Evolutionary conservation across 2,113 vertebrate species (phyloP).

Genomic region (Osmerus eperlanus): DNA sequence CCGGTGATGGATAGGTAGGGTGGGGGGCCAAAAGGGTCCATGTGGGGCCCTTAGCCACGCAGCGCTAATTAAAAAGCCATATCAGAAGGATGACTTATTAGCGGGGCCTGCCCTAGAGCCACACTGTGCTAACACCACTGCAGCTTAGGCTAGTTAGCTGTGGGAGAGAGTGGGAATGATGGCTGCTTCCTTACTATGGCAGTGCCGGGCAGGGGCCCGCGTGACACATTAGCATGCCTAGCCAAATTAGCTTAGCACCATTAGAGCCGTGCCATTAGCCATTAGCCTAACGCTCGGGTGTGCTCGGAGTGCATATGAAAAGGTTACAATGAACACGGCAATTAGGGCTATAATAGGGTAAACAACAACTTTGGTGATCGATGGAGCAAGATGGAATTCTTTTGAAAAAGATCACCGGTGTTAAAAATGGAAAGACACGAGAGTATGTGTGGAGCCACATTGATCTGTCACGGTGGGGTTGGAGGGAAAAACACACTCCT

Average conservation of each 20-base stretch:
- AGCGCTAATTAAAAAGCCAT: conserved; percentile 78
- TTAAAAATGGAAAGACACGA: conserved; percentile 55
- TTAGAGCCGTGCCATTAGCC: conserved; percentile 59
- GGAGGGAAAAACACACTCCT: conserved; percentile 53
- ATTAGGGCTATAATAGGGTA: conserved; percentile 72
- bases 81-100: conserved; percentile 72
- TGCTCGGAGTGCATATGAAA: conserved; percentile 55
- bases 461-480: conserved; percentile 53
- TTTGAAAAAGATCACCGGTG: conserved; percentile 54
- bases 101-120: conserved; percentile 51
- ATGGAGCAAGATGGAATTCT: conserved; percentile 34
- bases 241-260: conserved; percentile 58
- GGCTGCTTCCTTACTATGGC: conserved; percentile 22
- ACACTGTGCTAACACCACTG: conserved; percentile 5
- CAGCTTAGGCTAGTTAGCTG: conserved; percentile 38
- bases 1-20: conserved; percentile 65
- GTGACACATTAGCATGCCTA: conserved; percentile 55
- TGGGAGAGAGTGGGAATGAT: conserved; percentile 30
- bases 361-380: conserved; percentile 68
- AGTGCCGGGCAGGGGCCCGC: conserved; percentile 30
- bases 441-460: conserved; percentile 49
- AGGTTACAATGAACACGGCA: conserved; percentile 67
- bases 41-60: conserved; percentile 68
- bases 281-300: conserved; percentile 59
- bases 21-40: conserved; percentile 56